Evolutionary conservation across 2,113 vertebrate genomes (phyloP), one percentile per base, ranked within the genome.

Genomic region (Limnothrissa miodon): DNA sequence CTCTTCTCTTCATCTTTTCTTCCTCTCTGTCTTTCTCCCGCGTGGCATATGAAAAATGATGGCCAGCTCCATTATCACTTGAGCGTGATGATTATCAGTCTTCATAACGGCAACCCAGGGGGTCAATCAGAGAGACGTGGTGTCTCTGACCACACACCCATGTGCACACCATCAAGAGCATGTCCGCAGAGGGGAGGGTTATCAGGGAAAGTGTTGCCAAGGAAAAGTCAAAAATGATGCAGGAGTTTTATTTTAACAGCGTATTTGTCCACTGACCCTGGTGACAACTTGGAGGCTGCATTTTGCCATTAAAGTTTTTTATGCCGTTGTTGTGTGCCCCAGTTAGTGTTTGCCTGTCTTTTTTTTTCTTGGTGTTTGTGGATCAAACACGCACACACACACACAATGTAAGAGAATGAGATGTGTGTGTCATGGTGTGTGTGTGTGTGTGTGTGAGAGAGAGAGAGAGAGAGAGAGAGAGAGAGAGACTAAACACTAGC

Each of bases 11-110:
- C 17, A 10, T 15, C 11, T 15, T 5, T 29, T 15, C 29, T 0
- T 36, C 13, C 66, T 36, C 10, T 13, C 5, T 13, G 33, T 33
- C 33, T 51, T 78, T 78, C 9, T 1, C 81, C 80, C 59, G 1
- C 13, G 29, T 33, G 19, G 29, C 66, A 17, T 74, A 39, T 62
- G 80, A 81, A 48, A 84, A 81, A 78, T 81, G 62, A 78, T 56
- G 53, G 80, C 44, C 9, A 53, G 29, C 80, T 84, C n/a, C 80
- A 8, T 36, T 74, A 74, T 74, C 66, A 33, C 66, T 85, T 66
- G 70, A 82, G 51, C 42, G 80, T 25, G 48, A 74, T 46, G 84
- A 81, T 82, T 81, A 82, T 46, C 84, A 82, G 66, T 79, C 48
- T 74, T 74, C 66, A 74, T 74, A 74, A 74, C 25, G 29, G 29